Evolutionary conservation across 64 coral and sea anemone genomes (phyloP).

Genomic region (Porites lutea): DNA sequence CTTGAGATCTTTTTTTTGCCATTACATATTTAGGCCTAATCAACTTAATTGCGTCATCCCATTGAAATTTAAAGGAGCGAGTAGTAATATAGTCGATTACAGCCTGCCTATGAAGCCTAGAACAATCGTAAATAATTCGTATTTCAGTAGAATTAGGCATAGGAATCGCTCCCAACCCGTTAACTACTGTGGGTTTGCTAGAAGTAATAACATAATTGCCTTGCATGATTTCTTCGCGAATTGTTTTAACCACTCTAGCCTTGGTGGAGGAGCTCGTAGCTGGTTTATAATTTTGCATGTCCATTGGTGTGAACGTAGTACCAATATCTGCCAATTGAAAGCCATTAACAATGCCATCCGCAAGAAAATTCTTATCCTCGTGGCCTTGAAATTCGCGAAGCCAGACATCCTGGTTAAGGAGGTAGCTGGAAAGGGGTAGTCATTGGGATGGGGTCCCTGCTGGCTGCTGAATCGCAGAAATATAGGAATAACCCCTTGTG

Average conservation of each 20-base stretch:
- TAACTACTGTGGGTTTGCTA: no score
- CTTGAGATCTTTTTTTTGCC: conserved; percentile 33
- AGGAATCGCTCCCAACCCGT: no score
- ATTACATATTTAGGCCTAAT: background rate
- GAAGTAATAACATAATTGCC: no score
- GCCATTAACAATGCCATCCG: background rate
- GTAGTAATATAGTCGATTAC: no score
- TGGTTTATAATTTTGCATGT: background rate
- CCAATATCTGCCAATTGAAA: conserved; percentile 1
- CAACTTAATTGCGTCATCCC: no score
- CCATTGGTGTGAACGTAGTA: background rate
- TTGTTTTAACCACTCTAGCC: no score
- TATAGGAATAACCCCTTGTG: background rate
- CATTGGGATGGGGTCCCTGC: background rate
- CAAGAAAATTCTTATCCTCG: background rate
- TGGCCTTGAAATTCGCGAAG: background rate
- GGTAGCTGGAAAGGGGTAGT: background rate
- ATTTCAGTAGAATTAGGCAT: no score
- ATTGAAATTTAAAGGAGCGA: no score
- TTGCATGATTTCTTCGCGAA: no score
- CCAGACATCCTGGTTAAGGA: background rate
- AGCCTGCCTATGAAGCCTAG: no score
- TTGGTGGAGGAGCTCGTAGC: no score
- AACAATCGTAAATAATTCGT: background rate
- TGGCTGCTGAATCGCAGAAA: background rate